phyloP scores from a whole-genome alignment of 2,797 vertebrate genomes.

The Myripristis jacobus region DNA sequence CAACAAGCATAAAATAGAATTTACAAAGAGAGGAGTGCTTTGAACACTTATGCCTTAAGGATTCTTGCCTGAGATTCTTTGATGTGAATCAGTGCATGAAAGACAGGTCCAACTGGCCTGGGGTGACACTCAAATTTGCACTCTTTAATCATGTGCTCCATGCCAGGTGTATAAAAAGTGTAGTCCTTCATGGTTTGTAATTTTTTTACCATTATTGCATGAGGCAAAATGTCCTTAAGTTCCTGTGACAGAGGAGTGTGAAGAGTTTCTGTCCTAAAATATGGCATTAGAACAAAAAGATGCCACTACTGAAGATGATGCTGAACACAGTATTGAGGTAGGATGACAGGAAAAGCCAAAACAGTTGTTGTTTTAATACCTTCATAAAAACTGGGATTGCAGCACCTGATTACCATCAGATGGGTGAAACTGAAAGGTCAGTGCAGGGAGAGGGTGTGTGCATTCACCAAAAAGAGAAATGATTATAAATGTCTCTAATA shows the following conservation, averaged over 20 bases:
- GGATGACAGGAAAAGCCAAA: conserved; percentile 64
- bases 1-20: conserved; percentile 79
- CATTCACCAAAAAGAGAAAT: conserved; percentile 56
- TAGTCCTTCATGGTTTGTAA: conserved; percentile 55
- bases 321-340: conserved; percentile 40
- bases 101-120: conserved; percentile 81
- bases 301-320: conserved; percentile 44
- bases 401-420: conserved; percentile 83
- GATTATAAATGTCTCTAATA: too few relatives aligned
- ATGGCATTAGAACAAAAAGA: conserved; percentile 70
- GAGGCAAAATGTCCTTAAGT: conserved; percentile 58
- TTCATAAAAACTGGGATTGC: conserved; percentile 82
- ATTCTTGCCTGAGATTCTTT: conserved; percentile 79
- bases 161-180: conserved; percentile 78
- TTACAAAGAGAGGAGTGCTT: conserved; percentile 68
- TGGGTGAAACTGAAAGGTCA: conserved; percentile 82
- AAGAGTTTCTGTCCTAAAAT: conserved; percentile 78
- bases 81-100: conserved; percentile 83
- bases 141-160: conserved; percentile 78
- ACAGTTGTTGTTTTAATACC: conserved; percentile 84
- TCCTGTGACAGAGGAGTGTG: conserved; percentile 61
- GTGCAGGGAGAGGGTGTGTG: conserved; percentile 48
- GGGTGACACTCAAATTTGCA: conserved; percentile 78
- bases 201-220: conserved; percentile 62
- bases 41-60: conserved; percentile 84